Percentiles rank a stretch among this genome's conserved stretches.
phyloP scores from a whole-genome alignment of 2,113 vertebrate genomes.

The Rhinopomastus cyanomelas region DNA sequence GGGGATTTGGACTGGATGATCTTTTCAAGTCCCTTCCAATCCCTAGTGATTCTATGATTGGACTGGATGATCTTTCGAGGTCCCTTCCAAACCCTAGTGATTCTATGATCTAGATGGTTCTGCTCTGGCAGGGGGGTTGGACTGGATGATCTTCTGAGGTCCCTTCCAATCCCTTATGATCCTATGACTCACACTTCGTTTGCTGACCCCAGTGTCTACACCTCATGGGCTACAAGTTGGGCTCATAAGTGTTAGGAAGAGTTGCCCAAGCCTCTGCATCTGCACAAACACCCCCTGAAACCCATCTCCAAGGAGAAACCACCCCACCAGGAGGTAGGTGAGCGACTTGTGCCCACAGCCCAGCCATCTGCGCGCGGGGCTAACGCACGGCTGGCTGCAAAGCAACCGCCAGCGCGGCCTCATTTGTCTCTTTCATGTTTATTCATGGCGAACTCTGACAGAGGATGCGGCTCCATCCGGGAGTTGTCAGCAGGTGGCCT shows the following conservation, averaged over 20 bases:
- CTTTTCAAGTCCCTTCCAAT: no score
- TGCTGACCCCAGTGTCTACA: fast-evolving
- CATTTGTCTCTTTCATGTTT: conserved; percentile 66
- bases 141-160: no score
- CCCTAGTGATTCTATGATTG: no score
- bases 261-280: fast-evolving
- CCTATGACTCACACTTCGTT: fast-evolving
- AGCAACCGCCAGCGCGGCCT: conserved; percentile 23
- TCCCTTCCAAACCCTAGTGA: no score
- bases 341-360: background rate
- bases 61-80: no score
- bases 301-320: background rate
- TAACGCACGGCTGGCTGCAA: background rate
- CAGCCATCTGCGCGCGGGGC: background rate
- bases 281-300: fast-evolving
- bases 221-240: fast-evolving
- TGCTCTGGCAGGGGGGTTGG: no score
- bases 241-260: background rate
- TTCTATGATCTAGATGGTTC: no score
- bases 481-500: conserved; percentile 61
- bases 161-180: no score
- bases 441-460: conserved; percentile 37
- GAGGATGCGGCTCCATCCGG: conserved; percentile 36
- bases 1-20: no score
- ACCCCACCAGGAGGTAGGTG: fast-evolving